Percentiles rank a stretch among this genome's conserved stretches.
phyloP scores from a whole-genome alignment of 2,888 invertebrate species.

The Drosophila meridionalis region DNA sequence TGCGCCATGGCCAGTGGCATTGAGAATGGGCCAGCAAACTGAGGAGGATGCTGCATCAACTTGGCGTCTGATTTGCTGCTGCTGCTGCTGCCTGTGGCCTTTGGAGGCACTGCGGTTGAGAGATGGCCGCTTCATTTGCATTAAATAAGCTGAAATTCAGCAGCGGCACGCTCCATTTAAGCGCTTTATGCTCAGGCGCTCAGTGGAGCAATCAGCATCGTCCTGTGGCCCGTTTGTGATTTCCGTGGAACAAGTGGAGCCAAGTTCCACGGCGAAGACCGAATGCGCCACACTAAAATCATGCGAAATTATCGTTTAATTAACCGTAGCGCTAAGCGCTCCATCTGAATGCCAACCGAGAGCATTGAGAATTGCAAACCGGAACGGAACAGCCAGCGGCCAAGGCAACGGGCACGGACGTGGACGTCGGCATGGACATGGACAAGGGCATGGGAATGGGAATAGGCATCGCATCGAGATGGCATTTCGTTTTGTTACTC shows the following conservation, averaged over 20 bases:
- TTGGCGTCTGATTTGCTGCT: constrained; percentile 15
- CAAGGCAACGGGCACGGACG: background rate
- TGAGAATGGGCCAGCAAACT: too few relatives aligned
- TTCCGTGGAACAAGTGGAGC: constrained; percentile 52
- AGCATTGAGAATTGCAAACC: constrained; percentile 27
- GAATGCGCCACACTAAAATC: constrained; percentile 56
- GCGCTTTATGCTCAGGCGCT: constrained; percentile 64
- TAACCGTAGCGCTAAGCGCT: constrained; percentile 76
- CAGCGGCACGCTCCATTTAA: constrained; percentile 79
- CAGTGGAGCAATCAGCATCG: constrained; percentile 47
- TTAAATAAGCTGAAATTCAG: constrained; percentile 84
- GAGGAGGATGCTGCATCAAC: background rate
- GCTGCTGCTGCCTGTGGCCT: constrained; percentile 7
- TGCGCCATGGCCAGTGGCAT: constrained; percentile 5
- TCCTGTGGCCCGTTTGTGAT: constrained; percentile 34
- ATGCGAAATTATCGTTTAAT: constrained; percentile 83
- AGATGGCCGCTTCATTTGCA: constrained; percentile 82
- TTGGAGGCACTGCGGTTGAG: constrained; percentile 20
- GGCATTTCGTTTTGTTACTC: constrained; percentile 29
- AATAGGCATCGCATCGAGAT: constrained; percentile 8
- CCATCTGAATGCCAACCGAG: constrained; percentile 35
- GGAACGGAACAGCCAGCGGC: constrained; percentile 19
- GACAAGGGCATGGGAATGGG: constrained; percentile 8
- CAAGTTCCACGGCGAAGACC: constrained; percentile 8
- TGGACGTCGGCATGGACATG: background rate